A percentile compares a stretch with the other conserved stretches of the same genome.
Conservation (phyloP, 2,797 vertebrate genomes). For the Anniella stebbinsi region DNA sequence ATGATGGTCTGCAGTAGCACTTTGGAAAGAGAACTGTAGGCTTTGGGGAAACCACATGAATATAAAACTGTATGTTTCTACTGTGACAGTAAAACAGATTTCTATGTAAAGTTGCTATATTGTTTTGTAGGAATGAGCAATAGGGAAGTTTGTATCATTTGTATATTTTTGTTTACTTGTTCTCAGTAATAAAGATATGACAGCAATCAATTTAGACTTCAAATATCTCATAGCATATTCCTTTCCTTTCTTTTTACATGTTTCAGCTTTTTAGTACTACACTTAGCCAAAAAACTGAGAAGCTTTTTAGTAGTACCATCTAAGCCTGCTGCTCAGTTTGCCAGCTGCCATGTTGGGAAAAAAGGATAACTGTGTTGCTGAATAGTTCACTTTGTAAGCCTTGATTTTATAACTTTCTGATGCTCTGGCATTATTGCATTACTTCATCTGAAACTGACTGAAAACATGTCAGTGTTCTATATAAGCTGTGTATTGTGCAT, state of each 20-base stretch:
- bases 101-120: neutral
- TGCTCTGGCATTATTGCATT: conserved; percentile 37
- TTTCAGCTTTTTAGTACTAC: neutral
- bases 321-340: neutral
- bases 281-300: too few relatives aligned
- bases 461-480: conserved; percentile 3
- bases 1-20: neutral
- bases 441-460: conserved; percentile 9
- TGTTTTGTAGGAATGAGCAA: neutral
- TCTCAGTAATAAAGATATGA: neutral
- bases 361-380: conserved; percentile 8
- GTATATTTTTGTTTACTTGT: neutral
- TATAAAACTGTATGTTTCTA: neutral
- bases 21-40: neutral
- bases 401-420: neutral
- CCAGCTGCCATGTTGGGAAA: conserved; percentile 3
- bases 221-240: neutral
- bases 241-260: neutral
- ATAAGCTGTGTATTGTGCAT: neutral
- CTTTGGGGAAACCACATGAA: neutral
- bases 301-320: neutral
- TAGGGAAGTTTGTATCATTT: neutral
- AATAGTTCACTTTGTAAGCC: conserved; percentile 30
- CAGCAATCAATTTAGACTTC: neutral
- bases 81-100: neutral